Evolutionary conservation across 1,140 invertebrate species (phyloP).

Genomic region (Euwallacea fornicatus): DNA sequence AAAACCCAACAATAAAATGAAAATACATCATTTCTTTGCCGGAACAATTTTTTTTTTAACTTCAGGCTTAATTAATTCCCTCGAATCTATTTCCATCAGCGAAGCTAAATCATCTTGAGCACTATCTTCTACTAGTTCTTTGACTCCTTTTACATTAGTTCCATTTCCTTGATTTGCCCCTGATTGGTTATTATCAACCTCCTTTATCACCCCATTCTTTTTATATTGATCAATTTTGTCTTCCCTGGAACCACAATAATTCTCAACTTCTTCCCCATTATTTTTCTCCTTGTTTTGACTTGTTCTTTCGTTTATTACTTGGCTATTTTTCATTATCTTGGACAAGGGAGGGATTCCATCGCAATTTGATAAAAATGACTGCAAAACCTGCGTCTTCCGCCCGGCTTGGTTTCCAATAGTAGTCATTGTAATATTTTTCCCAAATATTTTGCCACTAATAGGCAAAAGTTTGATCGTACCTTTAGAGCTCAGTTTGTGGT

Average conservation of each 20-base stretch:
- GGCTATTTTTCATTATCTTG: constrained; percentile 7
- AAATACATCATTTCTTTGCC: too few species aligned
- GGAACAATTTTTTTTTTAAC: not conserved
- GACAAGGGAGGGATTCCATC: not conserved
- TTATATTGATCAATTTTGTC: not conserved
- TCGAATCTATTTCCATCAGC: constrained; percentile 23
- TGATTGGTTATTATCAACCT: not conserved
- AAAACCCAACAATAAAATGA: too few species aligned
- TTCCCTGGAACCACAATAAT: not conserved
- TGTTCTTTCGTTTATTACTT: not conserved
- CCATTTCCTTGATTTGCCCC: too few species aligned
- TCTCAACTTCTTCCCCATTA: not conserved
- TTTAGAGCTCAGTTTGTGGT: constrained; percentile 41
- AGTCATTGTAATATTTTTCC: constrained; percentile 39
- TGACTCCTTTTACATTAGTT: not conserved
- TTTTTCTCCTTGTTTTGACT: constrained; percentile 7
- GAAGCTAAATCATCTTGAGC: constrained; percentile 9
- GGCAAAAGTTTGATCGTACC: constrained; percentile 49
- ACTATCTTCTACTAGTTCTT: not conserved
- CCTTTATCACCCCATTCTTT: not conserved
- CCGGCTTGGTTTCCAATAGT: constrained; percentile 9
- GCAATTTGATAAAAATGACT: not conserved
- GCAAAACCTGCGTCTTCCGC: constrained; percentile 1
- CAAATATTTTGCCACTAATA: constrained; percentile 47
- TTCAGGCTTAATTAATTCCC: constrained; percentile 29